Evolutionary conservation across 2,797 vertebrate genomes (phyloP).

Genomic region (Sebastes goodei): DNA sequence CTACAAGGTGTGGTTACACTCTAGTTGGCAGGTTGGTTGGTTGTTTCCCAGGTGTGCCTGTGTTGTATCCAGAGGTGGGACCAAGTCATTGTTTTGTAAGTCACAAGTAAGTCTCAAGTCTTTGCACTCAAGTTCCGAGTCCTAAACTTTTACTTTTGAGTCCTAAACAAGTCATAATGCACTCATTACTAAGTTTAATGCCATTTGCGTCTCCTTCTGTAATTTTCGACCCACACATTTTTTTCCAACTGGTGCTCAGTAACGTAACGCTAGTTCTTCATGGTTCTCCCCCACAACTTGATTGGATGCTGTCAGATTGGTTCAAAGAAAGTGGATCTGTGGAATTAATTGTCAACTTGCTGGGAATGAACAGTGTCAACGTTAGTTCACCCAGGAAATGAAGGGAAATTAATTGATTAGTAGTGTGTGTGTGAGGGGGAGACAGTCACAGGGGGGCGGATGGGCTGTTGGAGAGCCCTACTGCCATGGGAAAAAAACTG

Average conservation of each 20-base stretch:
- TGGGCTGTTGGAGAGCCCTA: too few species aligned
- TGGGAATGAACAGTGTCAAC: neutral
- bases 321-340: too few species aligned
- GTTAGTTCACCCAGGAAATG: neutral
- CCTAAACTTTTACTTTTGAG: too few species aligned
- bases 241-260: neutral
- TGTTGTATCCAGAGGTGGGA: neutral
- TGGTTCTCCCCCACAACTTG: too few species aligned
- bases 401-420: neutral
- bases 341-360: too few species aligned
- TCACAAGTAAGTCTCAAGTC: neutral
- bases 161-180: too few species aligned
- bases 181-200: too few species aligned
- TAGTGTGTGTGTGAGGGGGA: too few species aligned
- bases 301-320: too few species aligned
- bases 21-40: neutral
- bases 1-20: constrained; percentile 88
- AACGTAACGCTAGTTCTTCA: neutral
- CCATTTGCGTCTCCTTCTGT: too few species aligned
- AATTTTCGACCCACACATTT: neutral
- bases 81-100: neutral
- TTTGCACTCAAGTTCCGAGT: neutral
- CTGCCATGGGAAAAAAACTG: too few species aligned
- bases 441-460: too few species aligned
- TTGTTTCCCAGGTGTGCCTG: neutral